Percentiles rank a stretch among this genome's conserved stretches.
Evolutionary conservation across 1,140 invertebrate species (phyloP).

Genomic region (Neodiprion lecontei): DNA sequence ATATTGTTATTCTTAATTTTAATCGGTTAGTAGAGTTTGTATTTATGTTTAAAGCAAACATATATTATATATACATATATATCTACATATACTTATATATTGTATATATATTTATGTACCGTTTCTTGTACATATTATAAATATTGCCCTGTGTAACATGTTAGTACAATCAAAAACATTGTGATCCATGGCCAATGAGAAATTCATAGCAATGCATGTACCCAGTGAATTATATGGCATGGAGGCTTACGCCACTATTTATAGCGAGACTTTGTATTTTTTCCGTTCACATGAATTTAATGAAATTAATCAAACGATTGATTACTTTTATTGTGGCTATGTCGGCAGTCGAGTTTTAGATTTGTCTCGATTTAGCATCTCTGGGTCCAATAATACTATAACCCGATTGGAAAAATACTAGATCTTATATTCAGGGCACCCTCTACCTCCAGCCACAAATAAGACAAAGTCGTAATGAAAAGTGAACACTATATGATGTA

Average conservation of each 20-base stretch:
- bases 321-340: too few species aligned
- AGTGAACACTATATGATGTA: not conserved
- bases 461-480: not conserved
- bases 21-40: not conserved
- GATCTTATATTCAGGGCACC: too few species aligned
- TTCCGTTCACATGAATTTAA: not conserved
- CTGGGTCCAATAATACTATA: too few species aligned
- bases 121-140: slow-evolving; percentile 44
- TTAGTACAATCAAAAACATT: slow-evolving; percentile 36
- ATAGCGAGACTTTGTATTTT: not conserved
- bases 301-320: not conserved
- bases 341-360: too few species aligned
- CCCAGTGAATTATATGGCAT: not conserved
- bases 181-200: slow-evolving; percentile 31
- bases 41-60: not conserved
- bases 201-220: not conserved
- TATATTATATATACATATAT: slow-evolving; percentile 13
- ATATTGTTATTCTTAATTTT: slow-evolving; percentile 33
- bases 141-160: slow-evolving; percentile 29
- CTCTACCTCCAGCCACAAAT: too few species aligned
- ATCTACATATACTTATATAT: slow-evolving; percentile 6
- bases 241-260: not conserved
- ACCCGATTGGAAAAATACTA: too few species aligned
- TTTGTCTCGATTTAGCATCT: too few species aligned
- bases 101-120: slow-evolving; percentile 33